These are phyloP conservation scores for Drosophila austrosaltans DNA, from an alignment of 2,888 invertebrate species.

Conservation along the genomic window DNA sequence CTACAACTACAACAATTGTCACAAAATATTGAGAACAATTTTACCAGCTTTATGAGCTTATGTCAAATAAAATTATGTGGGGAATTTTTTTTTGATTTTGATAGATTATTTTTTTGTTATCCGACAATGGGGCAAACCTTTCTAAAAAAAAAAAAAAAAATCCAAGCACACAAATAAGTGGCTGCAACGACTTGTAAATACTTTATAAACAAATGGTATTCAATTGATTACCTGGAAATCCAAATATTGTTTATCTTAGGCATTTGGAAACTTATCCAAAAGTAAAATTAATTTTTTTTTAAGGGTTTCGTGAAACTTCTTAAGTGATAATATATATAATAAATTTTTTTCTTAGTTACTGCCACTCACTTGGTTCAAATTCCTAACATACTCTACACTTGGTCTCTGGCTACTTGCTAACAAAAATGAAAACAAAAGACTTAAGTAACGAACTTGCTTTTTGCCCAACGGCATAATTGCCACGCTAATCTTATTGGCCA, in stretches of 20 bases:
- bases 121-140: slow-evolving; percentile 4
- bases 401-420: slow-evolving; percentile 16
- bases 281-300: too few species aligned
- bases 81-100: background rate
- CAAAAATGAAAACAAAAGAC: slow-evolving; percentile 38
- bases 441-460: slow-evolving; percentile 31
- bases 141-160: slow-evolving; percentile 1
- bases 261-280: too few species aligned
- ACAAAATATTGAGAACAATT: slow-evolving; percentile 10
- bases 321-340: too few species aligned
- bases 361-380: background rate
- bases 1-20: slow-evolving; percentile 24
- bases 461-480: slow-evolving; percentile 21
- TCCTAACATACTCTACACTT: background rate
- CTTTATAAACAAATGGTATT: background rate
- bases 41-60: slow-evolving; percentile 4
- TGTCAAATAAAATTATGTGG: slow-evolving; percentile 22
- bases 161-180: background rate
- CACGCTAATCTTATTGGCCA: slow-evolving; percentile 23
- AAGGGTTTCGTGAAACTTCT: too few species aligned
- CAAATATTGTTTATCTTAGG: too few species aligned
- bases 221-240: too few species aligned
- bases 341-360: too few species aligned
- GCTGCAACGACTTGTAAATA: background rate
- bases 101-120: background rate